A percentile compares a stretch with the other conserved stretches of the same genome.
phyloP scores from a whole-genome alignment of 2,888 invertebrate species.

The Aphrophora alni region DNA sequence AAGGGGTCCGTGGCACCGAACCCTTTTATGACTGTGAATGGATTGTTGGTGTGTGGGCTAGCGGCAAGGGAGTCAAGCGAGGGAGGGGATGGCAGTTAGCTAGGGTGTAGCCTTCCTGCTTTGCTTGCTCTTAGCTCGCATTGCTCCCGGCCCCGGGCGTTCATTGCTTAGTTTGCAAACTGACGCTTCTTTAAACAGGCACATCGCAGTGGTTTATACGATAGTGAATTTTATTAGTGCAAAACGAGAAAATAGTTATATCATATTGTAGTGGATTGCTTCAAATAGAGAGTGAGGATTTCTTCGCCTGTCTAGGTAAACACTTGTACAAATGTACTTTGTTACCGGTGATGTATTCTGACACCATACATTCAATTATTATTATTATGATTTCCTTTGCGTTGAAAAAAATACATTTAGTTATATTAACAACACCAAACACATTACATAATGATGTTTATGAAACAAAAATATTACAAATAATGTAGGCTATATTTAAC shows the following conservation, averaged over 20 bases:
- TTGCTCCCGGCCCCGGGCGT: constrained; percentile 30
- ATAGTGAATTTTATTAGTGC: not conserved
- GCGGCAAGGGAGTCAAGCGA: constrained; percentile 2
- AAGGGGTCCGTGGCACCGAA: constrained; percentile 20
- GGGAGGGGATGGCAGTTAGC: constrained; percentile 32
- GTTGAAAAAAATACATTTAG: too few species aligned
- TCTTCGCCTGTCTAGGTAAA: not conserved
- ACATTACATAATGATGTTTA: too few species aligned
- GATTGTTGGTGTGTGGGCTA: constrained; percentile 24
- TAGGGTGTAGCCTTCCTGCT: constrained; percentile 32
- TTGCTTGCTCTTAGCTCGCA: constrained; percentile 12
- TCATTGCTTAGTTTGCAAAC: constrained; percentile 24
- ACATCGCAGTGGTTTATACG: not conserved
- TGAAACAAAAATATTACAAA: too few species aligned
- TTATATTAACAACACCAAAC: too few species aligned
- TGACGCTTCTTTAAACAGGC: not conserved
- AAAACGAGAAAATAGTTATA: not conserved
- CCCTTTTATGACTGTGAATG: constrained; percentile 36
- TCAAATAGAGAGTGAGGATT: not conserved
- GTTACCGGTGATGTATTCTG: too few species aligned
- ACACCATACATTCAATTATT: too few species aligned
- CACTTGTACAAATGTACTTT: not conserved
- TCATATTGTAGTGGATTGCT: not conserved
- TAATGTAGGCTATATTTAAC: too few species aligned
- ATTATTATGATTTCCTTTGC: too few species aligned